Base-by-base conservation (phyloP, 2,888 invertebrate species). In the Hemithea aestivaria region DNA sequence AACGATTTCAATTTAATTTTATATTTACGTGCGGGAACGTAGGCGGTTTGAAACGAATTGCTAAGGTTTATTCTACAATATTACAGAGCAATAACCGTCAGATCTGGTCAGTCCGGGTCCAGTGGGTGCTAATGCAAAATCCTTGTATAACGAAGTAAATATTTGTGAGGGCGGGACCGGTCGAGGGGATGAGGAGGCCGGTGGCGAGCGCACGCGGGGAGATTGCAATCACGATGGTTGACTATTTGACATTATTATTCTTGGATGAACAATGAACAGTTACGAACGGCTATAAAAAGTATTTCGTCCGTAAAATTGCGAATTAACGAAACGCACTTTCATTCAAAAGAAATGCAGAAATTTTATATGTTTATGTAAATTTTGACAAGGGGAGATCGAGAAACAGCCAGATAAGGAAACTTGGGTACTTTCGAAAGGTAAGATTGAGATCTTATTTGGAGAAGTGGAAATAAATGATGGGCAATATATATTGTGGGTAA, bases 101-200 rank as follows among this genome's bases (percentile, higher is more conserved):
- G 47, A 45, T 59, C 58, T 53, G 54, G 60, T 53, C 61, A 57
- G 54, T 51, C 58, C 58, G 49, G 56, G 54, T 52, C 58, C 58
- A 48, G 68, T 70, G 61, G 63, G 67, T 65, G 72, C 66, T 78
- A 81, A 81, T 80, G 80, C 73, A 63, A 76, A 75, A 75, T 58
- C 65, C 76, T 58, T 80, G 79, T 80, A 62, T 50, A n/a, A n/a
- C 58, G 56, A 59, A 48, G 58, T 63, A 66, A 73, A 74, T 76
- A 74, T 78, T 73, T 69, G 72, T 61, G 68, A 67, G 71, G 70
- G 70, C 66, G 66, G 66, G 50, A 49, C 41, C 49, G 45, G 35
- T 38, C 47, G 45, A 47, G 48, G 58, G 62, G 53, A 40, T 51
- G 56, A 51, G 47, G 52, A 42, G 46, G 38, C 43, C 27, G 40